phyloP scores from a whole-genome alignment of 2,888 invertebrate species.

The Dasypogon diadema region DNA sequence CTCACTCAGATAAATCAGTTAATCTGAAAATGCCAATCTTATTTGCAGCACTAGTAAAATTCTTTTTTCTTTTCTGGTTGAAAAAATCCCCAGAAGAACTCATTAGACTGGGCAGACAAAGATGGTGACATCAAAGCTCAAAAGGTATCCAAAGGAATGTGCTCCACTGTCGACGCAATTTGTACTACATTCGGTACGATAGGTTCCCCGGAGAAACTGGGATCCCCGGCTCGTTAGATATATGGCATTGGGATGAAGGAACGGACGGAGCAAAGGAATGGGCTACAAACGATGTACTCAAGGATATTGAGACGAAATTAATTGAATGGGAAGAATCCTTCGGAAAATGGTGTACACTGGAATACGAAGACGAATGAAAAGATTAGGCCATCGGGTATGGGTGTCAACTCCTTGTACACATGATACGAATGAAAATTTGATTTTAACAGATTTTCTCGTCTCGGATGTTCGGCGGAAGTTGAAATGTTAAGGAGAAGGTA shows the following conservation, averaged over 20 bases:
- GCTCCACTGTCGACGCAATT: slow-evolving; percentile 24
- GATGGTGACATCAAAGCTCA: slow-evolving; percentile 28
- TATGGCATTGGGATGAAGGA: neutral
- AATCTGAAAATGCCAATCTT: slow-evolving; percentile 36
- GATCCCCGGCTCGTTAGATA: neutral
- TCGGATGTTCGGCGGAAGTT: neutral
- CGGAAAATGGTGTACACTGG: slow-evolving; percentile 13
- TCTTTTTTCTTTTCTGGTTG: neutral
- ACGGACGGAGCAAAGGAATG: slow-evolving; percentile 13
- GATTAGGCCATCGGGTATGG: neutral
- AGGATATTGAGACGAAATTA: slow-evolving; percentile 50
- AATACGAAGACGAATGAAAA: slow-evolving; percentile 32
- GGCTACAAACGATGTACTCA: slow-evolving; percentile 49
- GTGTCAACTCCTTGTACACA: neutral
- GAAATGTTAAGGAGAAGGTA: neutral
- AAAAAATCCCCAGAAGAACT: slow-evolving; percentile 19
- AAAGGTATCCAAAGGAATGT: slow-evolving; percentile 29
- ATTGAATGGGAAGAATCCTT: slow-evolving; percentile 49
- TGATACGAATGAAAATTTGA: slow-evolving; percentile 41
- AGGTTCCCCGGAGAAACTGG: slow-evolving; percentile 24
- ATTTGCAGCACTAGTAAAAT: slow-evolving; percentile 2
- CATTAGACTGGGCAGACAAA: slow-evolving; percentile 40
- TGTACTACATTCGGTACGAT: slow-evolving; percentile 11
- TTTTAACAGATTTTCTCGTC: slow-evolving; percentile 2
- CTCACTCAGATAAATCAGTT: slow-evolving; percentile 32